Conservation (phyloP, 1,140 invertebrate species). For the Sipha flava region DNA sequence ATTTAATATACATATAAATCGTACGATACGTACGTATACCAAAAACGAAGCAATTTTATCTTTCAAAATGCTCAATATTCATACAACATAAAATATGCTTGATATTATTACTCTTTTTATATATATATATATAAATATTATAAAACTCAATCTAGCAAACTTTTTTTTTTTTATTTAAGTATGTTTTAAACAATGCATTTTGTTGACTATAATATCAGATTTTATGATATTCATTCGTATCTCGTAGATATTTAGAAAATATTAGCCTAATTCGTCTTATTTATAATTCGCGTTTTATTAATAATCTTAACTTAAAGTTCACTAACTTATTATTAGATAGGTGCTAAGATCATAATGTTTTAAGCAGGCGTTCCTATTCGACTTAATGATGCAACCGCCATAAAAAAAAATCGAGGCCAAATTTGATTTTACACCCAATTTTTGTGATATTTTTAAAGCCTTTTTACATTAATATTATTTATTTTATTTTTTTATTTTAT, state of each 20-base stretch:
- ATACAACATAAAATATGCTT: not conserved
- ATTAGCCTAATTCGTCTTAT: conserved; percentile 6
- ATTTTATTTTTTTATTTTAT: no score
- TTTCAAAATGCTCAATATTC: conserved; percentile 2
- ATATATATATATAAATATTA: not conserved
- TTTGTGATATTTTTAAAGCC: conserved; percentile 22
- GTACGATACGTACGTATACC: no score
- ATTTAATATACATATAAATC: not conserved
- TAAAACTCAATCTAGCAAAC: not conserved
- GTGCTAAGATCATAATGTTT: conserved; percentile 26
- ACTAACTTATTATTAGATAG: conserved; percentile 20
- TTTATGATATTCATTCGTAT: not conserved
- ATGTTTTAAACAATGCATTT: not conserved
- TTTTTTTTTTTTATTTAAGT: not conserved
- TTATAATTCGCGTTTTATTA: conserved; percentile 4
- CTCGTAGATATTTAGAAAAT: not conserved
- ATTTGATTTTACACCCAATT: conserved; percentile 8
- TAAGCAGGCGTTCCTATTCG: conserved; percentile 14
- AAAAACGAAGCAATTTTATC: not conserved
- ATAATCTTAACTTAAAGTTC: not conserved
- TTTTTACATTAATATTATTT: not conserved
- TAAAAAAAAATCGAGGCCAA: conserved; percentile 14
- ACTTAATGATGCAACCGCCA: not conserved
- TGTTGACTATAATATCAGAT: not conserved
- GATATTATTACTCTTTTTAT: not conserved